Evolutionary conservation across 2,888 invertebrate species (phyloP).

Genomic region (Chalcosyrphus nemorum): DNA sequence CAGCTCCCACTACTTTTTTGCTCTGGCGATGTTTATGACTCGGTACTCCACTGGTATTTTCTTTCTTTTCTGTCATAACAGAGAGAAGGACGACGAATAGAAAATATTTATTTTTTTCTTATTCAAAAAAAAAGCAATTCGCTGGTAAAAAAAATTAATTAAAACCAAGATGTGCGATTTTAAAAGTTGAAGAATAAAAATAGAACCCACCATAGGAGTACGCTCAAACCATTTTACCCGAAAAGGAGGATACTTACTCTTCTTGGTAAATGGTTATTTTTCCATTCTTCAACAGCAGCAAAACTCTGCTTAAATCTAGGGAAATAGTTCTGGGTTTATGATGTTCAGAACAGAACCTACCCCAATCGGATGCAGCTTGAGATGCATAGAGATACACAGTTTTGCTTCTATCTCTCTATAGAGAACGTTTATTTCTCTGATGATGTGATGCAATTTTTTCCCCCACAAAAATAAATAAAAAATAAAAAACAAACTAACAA

Average conservation of each 20-base stretch:
- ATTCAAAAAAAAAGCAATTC: constrained; percentile 3
- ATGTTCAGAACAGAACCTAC: constrained; percentile 52
- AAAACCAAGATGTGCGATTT: constrained; percentile 57
- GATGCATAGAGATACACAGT: background rate
- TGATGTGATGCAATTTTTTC: constrained; percentile 27
- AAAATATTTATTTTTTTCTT: constrained; percentile 13
- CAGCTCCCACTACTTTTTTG: background rate
- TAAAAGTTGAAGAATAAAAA: constrained; percentile 12
- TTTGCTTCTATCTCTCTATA: constrained; percentile 15
- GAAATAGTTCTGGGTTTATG: constrained; percentile 31
- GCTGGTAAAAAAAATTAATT: constrained; percentile 52
- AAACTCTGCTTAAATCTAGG: constrained; percentile 27
- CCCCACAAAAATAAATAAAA: background rate
- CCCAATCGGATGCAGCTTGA: constrained; percentile 61
- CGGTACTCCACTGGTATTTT: constrained; percentile 18
- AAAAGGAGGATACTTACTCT: constrained; percentile 15
- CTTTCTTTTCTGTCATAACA: background rate
- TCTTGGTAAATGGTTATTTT: constrained; percentile 6
- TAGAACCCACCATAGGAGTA: background rate
- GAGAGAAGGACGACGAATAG: constrained; percentile 11
- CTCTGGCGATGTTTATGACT: constrained; percentile 32
- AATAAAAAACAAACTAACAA: constrained; percentile 13
- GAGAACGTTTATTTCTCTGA: constrained; percentile 29
- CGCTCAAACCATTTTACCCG: background rate
- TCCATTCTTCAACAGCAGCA: constrained; percentile 7